Evolutionary conservation across 2,113 vertebrate species (phyloP), one percentile per base, ranked within the genome.

Genomic region (Pomatorhinus ruficollis): DNA sequence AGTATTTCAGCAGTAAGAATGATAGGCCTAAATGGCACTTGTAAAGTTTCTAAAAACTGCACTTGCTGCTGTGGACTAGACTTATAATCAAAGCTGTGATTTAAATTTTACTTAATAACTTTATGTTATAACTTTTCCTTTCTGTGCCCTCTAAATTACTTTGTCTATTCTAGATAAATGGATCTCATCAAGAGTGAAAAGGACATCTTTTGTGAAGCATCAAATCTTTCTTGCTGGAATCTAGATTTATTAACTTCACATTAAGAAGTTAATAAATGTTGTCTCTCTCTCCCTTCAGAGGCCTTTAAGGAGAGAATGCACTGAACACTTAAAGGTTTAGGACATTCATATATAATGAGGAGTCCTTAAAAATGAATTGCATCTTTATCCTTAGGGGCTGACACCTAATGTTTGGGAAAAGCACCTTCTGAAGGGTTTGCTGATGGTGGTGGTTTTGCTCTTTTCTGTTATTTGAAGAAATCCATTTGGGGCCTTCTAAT

Each of bases 131-230:
- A 84, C 61, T 92, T 86, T 91, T 90, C 40, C 12, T 94, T 90
- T 81, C 83, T 81, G 30, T 92, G 61, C 44, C 86, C 37, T 92
- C 42, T 90, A 71, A 94, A 94, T 92, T 92, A 92, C 68, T 83
- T 92, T 91, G 91, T 76, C 89, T 84, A 7, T 89, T 89, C 64
- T 90, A 84, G 89, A 92, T 63, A 77, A 90, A 92, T 92, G 71
- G 87, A 74, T 95, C 79, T 82, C 76, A 82, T 87, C 69, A 83
- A 81, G 77, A 94, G 20, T 52, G 53, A 87, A 89, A 87, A 95
- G 77, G 64, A 37, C 83, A 89, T 93, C 39, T 83, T 86, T 86
- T 83, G 39, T 92, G 68, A 94, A 92, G 86, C 72, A 95, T 83
- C 82, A 53, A 56, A 69, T 95, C 65, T 87, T 87, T 81, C 87